These are phyloP conservation scores for Aporrectodea caliginosa DNA, from an alignment of 1,140 invertebrate species.

Conservation along the genomic window DNA sequence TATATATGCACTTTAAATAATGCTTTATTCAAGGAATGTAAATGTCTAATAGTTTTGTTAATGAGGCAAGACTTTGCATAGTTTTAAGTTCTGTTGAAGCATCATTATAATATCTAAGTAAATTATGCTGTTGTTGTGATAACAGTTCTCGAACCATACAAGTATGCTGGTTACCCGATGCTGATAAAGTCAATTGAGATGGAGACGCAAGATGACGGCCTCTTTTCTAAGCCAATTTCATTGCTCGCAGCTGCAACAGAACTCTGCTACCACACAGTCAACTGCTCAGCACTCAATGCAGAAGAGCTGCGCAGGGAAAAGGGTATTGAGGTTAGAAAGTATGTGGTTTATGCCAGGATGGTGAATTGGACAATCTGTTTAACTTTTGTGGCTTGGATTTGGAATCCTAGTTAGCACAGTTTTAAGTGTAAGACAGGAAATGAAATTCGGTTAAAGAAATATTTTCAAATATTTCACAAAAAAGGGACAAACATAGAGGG, in stretches of 20 bases:
- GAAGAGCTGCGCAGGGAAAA: constrained; percentile 92
- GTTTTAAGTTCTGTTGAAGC: no score
- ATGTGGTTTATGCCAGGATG: not conserved
- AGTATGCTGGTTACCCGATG: constrained; percentile 98
- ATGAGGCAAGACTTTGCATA: no score
- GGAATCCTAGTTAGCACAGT: no score
- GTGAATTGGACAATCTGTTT: constrained; percentile 4
- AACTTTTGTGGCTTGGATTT: no score
- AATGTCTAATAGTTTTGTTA: no score
- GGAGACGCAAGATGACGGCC: constrained; percentile 84
- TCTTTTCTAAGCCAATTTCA: constrained; percentile 81
- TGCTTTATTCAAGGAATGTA: no score
- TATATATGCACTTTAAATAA: no score
- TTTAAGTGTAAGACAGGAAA: no score
- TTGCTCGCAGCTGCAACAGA: constrained; percentile 86
- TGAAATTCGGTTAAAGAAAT: no score
- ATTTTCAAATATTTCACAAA: no score
- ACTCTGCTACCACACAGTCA: constrained; percentile 91
- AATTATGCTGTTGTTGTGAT: constrained; percentile 37
- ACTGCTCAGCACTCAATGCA: constrained; percentile 94
- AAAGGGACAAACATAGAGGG: no score
- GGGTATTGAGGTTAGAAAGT: constrained; percentile 70
- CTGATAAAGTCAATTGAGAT: constrained; percentile 91
- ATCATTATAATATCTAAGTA: no score
- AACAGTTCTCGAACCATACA: constrained; percentile 86